Evolutionary conservation across 2,797 vertebrate genomes (phyloP), one percentile per base, ranked within the genome.

Genomic region (Valencia hispanica): DNA sequence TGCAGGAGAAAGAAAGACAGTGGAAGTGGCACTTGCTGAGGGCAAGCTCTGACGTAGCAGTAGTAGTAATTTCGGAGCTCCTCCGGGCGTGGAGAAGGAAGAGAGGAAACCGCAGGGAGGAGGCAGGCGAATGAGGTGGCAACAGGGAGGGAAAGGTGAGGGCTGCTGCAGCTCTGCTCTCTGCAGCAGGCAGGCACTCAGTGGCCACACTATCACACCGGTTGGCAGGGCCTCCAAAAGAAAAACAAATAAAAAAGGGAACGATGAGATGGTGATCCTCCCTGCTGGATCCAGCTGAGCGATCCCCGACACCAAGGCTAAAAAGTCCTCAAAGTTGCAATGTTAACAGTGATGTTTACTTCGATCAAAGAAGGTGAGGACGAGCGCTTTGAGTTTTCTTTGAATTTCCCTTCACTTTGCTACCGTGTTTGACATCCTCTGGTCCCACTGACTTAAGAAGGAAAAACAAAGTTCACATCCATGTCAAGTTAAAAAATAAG

Each of bases 151-250:
- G 41, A 51, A 34, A 82, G 85, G 82, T 48, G 89, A 84, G 82
- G 84, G 87, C 92, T 90, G 93, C 92, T 84, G 92, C 93, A 93
- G 91, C 76, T 74, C 84, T 48, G 84, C 87, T 78, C 89, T 90
- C 94, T 80, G 91, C 94, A 94, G 94, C 94, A 95, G 94, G 90
- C 93, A 96, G 95, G 95, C 95, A 95, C 95, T 95, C 95, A 86
- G 92, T 92, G 95, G 94, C 95, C 95, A 95, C 92, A 90, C 90
- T 89, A 86, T 94, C 92, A 94, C 93, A 95, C 92, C 91, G 89
- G 89, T 92, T 90, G 93, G 92, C 91, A 89, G 94, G 90, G 93
- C 92, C 89, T 89, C 91, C 88, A 59, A 84, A 30, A 73, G 81
- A 69, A 88, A 81, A 85, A 68, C 84, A 79, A 70, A 72, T 50